Base-by-base conservation (phyloP, 2,797 vertebrate genomes). In the Vipera ursinii region DNA sequence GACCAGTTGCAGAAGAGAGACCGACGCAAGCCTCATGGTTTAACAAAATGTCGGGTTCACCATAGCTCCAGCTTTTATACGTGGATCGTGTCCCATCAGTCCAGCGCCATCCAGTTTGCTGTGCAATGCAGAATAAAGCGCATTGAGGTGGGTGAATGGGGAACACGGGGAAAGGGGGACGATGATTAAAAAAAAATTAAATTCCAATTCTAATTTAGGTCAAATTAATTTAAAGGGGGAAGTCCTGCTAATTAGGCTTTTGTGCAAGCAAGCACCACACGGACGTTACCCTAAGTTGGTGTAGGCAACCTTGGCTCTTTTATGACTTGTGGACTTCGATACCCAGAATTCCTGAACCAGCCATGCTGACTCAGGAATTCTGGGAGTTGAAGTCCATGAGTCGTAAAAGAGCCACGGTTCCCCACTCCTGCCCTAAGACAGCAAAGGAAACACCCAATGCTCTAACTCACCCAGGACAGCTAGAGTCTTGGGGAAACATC, bases 11-110 rank as follows among this genome's bases (percentile, higher is more conserved):
- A 57, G 15, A 6, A 6, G 2, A 12, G 86, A 87, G 53, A 26
- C 9, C 1, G 0, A 22, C n/a, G 3, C 86, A 87, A 15, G 3
- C 1, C 3, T 38, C 24, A 2, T 13, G 5, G 26, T 6, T 28
- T 3, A 4, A 6, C 15, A 2, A 1, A 56, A 32, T 87, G 4
- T 57, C 57, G 28, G 86, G 86, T 32, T 28, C 20, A 56, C n/a
- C 55, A 22, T 0, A 0, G 6, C 17, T 15, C 86, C 86, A 87
- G 4, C 1, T 57, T 55, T 28, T 32, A 17, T 87, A 87, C 6
- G 2, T 3, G 6, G 56, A 87, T 3, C 2, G 26, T 2, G 86
- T 0, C 14, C 86, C 86, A 87, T 87, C 55, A 0, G n/a, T 57
- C 86, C 86, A 87, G 6, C 55, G 14, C 86, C 86, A 87, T 15